Evolutionary conservation across 2,113 vertebrate species (phyloP), one percentile per base, ranked within the genome.

Genomic region (Phrynocephalus versicolor): DNA sequence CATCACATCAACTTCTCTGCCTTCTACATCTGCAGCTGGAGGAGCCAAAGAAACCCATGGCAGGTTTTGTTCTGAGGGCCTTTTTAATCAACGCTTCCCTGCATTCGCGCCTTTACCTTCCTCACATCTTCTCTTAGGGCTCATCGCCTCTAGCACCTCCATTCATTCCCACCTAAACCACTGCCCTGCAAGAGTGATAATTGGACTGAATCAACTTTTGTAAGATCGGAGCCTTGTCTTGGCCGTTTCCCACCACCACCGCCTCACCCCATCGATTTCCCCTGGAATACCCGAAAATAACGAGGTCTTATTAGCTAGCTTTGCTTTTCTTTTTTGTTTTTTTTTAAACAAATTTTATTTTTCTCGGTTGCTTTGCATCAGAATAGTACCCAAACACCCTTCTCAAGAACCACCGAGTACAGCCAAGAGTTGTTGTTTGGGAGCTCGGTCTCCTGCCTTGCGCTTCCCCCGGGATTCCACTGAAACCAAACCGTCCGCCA

Each of bases 201-300:
- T 55, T 0, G 83, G 87, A 89, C 81, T 86, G 82, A 1, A 4
- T 13, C 0, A 64, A 94, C 73, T 84, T 84, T 83, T 81, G 72
- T 73, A 77, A 81, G 84, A 87, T 74, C 89, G 93, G 90, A 83
- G 89, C 75, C 33, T 65, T 79, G 88, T 84, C 83, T 79, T 79
- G 33, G 85, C 77, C 81, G 87, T 88, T 84, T 86, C 81, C n/a
- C 87, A n/a, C n/a, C n/a, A n/a, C n/a, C n/a, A n/a, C n/a, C n/a
- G n/a, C n/a, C n/a, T n/a, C n/a, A n/a, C n/a, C n/a, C n/a, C n/a
- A n/a, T n/a, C n/a, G n/a, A n/a, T n/a, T n/a, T n/a, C n/a, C n/a
- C n/a, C n/a, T n/a, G n/a, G n/a, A n/a, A n/a, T n/a, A n/a, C n/a
- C n/a, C n/a, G n/a, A n/a, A 57, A 88, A 84, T 85, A 93, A 65